Percentiles rank a stretch among this genome's conserved stretches.
Evolutionary conservation across 2,888 invertebrate genomes (phyloP).

Genomic region (Anoplius nigerrimus): DNA sequence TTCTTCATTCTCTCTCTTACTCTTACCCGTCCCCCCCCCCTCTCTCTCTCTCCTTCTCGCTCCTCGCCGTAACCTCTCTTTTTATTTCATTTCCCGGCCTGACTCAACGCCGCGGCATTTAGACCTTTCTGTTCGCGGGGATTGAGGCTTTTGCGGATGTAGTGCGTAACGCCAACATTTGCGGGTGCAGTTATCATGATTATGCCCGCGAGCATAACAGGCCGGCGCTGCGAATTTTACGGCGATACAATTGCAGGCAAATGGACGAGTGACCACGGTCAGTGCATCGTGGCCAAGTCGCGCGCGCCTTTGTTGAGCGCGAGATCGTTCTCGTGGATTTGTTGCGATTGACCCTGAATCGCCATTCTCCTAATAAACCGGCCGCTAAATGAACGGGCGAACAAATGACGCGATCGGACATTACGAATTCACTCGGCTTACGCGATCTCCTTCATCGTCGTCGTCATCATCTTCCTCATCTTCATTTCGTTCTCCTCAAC

Average conservation of each 20-base stretch:
- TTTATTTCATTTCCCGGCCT: not conserved
- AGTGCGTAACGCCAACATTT: conserved; percentile 45
- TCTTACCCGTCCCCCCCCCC: too few species aligned
- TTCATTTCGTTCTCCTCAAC: too few species aligned
- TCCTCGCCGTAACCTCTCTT: not conserved
- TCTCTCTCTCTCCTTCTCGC: conserved; percentile 3
- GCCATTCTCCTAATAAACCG: not conserved
- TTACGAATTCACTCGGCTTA: not conserved
- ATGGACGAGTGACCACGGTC: conserved; percentile 24
- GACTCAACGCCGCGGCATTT: too few species aligned
- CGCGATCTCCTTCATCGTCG: not conserved
- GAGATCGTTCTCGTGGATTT: not conserved
- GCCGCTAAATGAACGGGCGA: not conserved
- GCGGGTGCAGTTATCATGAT: conserved; percentile 43
- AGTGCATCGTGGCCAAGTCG: not conserved
- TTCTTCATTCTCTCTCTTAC: not conserved
- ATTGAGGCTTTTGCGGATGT: conserved; percentile 33
- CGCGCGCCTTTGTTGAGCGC: not conserved
- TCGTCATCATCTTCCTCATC: too few species aligned
- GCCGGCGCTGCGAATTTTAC: conserved; percentile 40
- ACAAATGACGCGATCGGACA: not conserved
- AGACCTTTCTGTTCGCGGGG: too few species aligned
- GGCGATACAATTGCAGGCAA: conserved; percentile 32
- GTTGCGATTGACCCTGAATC: not conserved
- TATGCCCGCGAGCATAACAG: conserved; percentile 41